Percentiles rank a stretch among this genome's conserved stretches.
Evolutionary conservation across 2,888 invertebrate species (phyloP).

Genomic region (Aspidapion aeneum): DNA sequence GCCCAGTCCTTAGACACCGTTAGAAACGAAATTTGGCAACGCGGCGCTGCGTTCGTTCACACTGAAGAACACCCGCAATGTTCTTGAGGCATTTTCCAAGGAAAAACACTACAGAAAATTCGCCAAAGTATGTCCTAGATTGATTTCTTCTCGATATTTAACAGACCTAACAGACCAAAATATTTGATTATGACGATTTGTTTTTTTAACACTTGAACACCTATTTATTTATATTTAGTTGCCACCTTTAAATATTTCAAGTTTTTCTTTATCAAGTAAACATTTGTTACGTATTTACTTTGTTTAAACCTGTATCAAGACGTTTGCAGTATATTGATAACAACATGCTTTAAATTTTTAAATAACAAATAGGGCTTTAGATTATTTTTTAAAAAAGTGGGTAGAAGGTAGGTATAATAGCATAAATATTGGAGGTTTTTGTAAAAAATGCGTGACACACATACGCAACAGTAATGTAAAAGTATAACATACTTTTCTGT

Average conservation of each 20-base stretch:
- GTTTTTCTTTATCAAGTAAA: slow-evolving; percentile 22
- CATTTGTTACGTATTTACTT: slow-evolving; percentile 24
- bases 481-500: slow-evolving; percentile 11
- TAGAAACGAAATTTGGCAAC: slow-evolving; percentile 42
- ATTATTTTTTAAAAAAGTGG: too few relatives aligned
- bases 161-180: too few relatives aligned
- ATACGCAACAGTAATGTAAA: not conserved
- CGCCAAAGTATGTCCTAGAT: slow-evolving; percentile 22
- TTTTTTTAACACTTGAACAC: too few relatives aligned
- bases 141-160: too few relatives aligned
- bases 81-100: slow-evolving; percentile 29
- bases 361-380: too few relatives aligned
- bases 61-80: slow-evolving; percentile 45
- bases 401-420: too few relatives aligned
- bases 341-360: too few relatives aligned
- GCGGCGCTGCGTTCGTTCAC: slow-evolving; percentile 45
- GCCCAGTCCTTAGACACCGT: slow-evolving; percentile 39
- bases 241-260: not conserved
- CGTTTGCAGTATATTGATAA: too few relatives aligned
- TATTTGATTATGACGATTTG: too few relatives aligned
- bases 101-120: slow-evolving; percentile 28
- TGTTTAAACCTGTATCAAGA: too few relatives aligned
- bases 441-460: slow-evolving; percentile 12
- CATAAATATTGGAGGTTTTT: too few relatives aligned
- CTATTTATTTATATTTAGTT: too few relatives aligned